These are phyloP conservation scores for Littorina saxatilis DNA, from an alignment of 1,140 invertebrate species.

Conservation along the genomic window DNA sequence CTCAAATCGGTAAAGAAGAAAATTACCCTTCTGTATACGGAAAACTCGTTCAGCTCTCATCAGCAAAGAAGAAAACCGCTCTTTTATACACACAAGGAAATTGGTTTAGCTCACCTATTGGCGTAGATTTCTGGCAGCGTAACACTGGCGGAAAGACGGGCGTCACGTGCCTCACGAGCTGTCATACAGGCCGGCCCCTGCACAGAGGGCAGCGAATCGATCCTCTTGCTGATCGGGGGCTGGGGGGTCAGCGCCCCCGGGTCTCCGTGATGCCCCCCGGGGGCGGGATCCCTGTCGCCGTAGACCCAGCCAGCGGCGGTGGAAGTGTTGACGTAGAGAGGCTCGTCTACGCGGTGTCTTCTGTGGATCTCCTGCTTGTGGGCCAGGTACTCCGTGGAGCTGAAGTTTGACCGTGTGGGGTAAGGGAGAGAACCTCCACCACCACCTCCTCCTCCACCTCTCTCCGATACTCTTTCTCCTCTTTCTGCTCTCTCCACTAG, in stretches of 20 bases:
- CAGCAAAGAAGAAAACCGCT: no score
- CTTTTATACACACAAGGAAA: no score
- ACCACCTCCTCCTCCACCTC: conserved; percentile 3
- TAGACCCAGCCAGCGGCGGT: conserved; percentile 25
- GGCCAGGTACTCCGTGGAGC: conserved; percentile 72
- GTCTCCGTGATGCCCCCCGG: conserved; percentile 15
- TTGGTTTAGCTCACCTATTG: conserved; percentile 53
- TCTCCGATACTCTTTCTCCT: background rate
- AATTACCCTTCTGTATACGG: no score
- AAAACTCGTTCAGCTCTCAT: no score
- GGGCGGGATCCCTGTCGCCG: conserved; percentile 11
- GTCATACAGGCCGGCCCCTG: background rate
- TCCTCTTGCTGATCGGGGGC: conserved; percentile 39
- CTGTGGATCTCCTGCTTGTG: conserved; percentile 65
- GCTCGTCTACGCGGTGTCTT: conserved; percentile 52
- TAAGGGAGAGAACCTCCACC: background rate
- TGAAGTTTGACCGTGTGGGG: conserved; percentile 59
- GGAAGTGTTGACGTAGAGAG: conserved; percentile 40
- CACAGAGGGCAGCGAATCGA: conserved; percentile 45
- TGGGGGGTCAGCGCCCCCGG: conserved; percentile 23
- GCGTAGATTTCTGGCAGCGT: conserved; percentile 67
- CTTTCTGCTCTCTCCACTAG: background rate
- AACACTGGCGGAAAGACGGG: conserved; percentile 64
- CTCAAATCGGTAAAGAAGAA: no score
- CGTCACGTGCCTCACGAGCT: conserved; percentile 40